These are phyloP conservation scores for Solen grandis DNA, from an alignment of 1,140 invertebrate species.

Conservation along the genomic window DNA sequence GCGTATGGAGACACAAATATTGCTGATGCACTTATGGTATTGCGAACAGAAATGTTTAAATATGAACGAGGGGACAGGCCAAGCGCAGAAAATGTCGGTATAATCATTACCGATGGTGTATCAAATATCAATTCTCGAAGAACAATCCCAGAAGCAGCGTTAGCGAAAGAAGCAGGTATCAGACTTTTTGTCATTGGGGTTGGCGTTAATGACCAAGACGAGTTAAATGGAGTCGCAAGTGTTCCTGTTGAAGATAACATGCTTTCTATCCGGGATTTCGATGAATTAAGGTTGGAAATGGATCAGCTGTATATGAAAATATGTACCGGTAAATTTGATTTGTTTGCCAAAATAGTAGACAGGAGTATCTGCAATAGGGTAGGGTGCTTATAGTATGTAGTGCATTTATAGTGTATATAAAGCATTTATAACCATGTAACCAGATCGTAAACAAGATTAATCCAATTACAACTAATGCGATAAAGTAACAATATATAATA, in stretches of 20 bases:
- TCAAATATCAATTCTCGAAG: conserved; percentile 56
- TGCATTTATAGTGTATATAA: too few species aligned
- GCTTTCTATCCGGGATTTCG: conserved; percentile 16
- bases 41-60: conserved; percentile 63
- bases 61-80: conserved; percentile 59
- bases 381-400: too few species aligned
- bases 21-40: conserved; percentile 59
- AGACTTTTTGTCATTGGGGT: conserved; percentile 69
- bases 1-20: conserved; percentile 66
- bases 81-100: conserved; percentile 58
- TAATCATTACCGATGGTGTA: conserved; percentile 67
- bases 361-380: too few species aligned
- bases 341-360: background rate
- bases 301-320: conserved; percentile 26
- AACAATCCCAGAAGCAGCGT: conserved; percentile 62
- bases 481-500: too few species aligned
- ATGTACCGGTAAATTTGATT: conserved; percentile 24
- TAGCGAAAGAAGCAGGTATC: conserved; percentile 49
- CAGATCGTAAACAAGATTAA: too few species aligned
- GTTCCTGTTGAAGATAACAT: conserved; percentile 11
- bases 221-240: conserved; percentile 20
- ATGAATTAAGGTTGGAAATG: conserved; percentile 1
- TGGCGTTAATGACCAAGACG: too few species aligned
- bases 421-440: too few species aligned
- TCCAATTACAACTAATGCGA: too few species aligned